Conservation (phyloP, 1,140 invertebrate genomes). For the Formica exsecta region DNA sequence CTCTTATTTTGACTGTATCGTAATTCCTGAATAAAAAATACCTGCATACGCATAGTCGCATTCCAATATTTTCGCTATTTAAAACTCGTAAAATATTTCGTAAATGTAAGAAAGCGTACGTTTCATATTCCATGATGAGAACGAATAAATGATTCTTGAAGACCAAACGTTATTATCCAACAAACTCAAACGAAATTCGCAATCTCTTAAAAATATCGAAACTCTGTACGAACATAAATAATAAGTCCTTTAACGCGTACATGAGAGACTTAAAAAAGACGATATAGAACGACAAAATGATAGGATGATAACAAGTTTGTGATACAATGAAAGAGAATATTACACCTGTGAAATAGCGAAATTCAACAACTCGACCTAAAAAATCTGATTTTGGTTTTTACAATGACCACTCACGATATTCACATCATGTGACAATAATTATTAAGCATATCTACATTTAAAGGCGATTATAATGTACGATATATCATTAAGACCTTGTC, state of each 20-base stretch:
- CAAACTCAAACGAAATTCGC: neutral
- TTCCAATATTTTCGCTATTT: neutral
- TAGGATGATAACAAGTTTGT: neutral
- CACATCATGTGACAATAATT: constrained; percentile 37
- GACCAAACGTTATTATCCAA: neutral
- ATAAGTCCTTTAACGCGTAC: neutral
- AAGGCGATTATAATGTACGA: constrained; percentile 1
- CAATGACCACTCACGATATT: constrained; percentile 23
- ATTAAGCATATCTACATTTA: constrained; percentile 35
- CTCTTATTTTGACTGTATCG: neutral
- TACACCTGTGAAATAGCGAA: neutral
- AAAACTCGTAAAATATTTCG: neutral
- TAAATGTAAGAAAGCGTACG: neutral
- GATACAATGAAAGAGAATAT: neutral
- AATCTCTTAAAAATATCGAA: constrained; percentile 1
- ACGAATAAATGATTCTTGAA: neutral
- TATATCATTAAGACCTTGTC: constrained; percentile 16
- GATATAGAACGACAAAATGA: neutral
- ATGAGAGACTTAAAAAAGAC: neutral
- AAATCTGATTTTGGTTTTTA: constrained; percentile 22
- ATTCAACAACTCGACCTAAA: constrained; percentile 2
- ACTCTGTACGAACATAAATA: constrained; percentile 5
- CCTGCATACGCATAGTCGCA: neutral
- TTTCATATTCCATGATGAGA: constrained; percentile 7
- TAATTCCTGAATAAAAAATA: constrained; percentile 19